Conservation (phyloP, 2,797 vertebrate species). For the Tadarida brasiliensis region DNA sequence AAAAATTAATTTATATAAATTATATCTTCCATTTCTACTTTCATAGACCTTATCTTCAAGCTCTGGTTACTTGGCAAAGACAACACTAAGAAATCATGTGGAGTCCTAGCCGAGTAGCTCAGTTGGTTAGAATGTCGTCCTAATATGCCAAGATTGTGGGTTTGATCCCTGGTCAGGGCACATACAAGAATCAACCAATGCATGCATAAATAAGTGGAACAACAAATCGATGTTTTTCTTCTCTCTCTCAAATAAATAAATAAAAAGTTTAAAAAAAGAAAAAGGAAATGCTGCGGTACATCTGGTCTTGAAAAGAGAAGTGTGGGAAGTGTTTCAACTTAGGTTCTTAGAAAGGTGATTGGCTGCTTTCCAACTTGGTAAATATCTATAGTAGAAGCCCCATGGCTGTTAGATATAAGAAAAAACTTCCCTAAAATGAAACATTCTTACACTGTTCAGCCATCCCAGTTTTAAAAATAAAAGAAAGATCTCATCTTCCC, state of each 20-base stretch:
- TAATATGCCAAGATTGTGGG: not conserved
- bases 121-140: not conserved
- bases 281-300: not conserved
- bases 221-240: not conserved
- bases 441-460: not conserved
- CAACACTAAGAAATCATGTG: not conserved
- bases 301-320: not conserved
- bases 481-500: not conserved
- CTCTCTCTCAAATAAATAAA: not conserved
- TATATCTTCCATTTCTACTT: not conserved
- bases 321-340: not conserved
- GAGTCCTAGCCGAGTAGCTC: not conserved
- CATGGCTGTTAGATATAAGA: not conserved
- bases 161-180: not conserved
- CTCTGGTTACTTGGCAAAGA: not conserved
- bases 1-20: not conserved
- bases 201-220: not conserved
- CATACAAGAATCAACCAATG: not conserved
- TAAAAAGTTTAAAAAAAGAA: not conserved
- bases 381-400: not conserved
- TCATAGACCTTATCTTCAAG: not conserved
- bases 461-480: not conserved
- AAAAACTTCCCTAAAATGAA: not conserved
- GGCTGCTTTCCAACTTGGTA: not conserved
- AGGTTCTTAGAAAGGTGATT: not conserved